Percentiles rank a stretch among this genome's conserved stretches.
phyloP scores from a whole-genome alignment of 2,888 invertebrate genomes.

The Spicauda simplicius region DNA sequence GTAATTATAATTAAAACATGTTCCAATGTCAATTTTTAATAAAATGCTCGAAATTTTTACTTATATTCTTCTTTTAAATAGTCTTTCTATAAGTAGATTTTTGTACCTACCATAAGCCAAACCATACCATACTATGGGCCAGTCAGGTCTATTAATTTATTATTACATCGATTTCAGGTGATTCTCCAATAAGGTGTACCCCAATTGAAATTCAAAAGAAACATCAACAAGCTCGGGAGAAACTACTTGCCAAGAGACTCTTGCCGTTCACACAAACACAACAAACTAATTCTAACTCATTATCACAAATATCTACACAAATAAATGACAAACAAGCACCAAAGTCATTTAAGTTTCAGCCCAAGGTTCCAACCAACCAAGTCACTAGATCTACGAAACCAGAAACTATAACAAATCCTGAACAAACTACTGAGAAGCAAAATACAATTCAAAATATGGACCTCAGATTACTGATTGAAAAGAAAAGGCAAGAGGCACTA shows the following conservation, averaged over 20 bases:
- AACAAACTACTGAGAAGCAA: slow-evolving; percentile 12
- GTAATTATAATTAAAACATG: too few species aligned
- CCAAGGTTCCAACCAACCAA: slow-evolving; percentile 54
- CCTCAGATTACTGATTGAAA: slow-evolving; percentile 71
- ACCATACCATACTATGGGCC: too few species aligned
- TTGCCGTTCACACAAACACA: slow-evolving; percentile 70
- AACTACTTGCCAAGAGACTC: slow-evolving; percentile 80
- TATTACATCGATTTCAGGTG: slow-evolving; percentile 45
- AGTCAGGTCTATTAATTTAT: not conserved
- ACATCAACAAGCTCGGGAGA: slow-evolving; percentile 85
- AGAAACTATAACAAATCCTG: slow-evolving; percentile 34
- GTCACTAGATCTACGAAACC: slow-evolving; percentile 41
- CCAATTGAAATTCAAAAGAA: slow-evolving; percentile 87
- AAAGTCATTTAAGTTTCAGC: slow-evolving; percentile 60
- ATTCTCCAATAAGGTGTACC: slow-evolving; percentile 79
- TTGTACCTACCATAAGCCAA: too few species aligned
- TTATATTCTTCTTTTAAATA: too few species aligned
- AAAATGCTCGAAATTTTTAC: too few species aligned
- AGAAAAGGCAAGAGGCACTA: slow-evolving; percentile 77
- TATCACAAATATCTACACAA: slow-evolving; percentile 33
- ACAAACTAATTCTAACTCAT: slow-evolving; percentile 43
- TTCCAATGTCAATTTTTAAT: too few species aligned
- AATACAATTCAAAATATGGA: slow-evolving; percentile 43
- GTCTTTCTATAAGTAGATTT: too few species aligned
- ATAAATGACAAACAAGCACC: slow-evolving; percentile 31